Conservation (phyloP, 2,888 invertebrate genomes). For the Poecilobothrus nobilitatus region DNA sequence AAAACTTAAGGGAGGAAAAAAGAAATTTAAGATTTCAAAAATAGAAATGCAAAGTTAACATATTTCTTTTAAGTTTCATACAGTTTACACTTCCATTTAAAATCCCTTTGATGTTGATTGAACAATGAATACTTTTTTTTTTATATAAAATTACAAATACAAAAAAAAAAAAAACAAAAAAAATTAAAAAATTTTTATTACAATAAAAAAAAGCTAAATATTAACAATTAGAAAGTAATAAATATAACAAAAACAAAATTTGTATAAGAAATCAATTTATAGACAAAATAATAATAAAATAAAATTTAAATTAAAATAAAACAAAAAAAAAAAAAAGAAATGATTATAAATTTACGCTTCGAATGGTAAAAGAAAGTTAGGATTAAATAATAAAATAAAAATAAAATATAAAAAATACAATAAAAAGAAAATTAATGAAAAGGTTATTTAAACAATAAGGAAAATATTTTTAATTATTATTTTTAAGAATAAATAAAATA, state of each 20-base stretch:
- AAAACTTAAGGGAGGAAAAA: too few relatives aligned
- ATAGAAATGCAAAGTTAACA: too few relatives aligned
- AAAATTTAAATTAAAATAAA: not conserved
- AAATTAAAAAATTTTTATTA: not conserved
- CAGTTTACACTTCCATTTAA: too few relatives aligned
- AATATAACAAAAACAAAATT: not conserved
- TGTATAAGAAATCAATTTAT: constrained; percentile 3
- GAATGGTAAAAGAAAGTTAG: not conserved
- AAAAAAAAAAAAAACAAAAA: not conserved
- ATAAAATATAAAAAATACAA: not conserved
- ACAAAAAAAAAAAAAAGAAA: not conserved
- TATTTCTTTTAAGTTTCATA: too few relatives aligned
- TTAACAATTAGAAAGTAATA: not conserved
- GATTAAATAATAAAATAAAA: not conserved
- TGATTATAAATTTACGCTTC: constrained; percentile 6
- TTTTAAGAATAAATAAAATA: not conserved
- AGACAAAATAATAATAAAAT: not conserved
- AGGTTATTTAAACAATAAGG: constrained; percentile 1
- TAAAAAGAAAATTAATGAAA: not conserved
- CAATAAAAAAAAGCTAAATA: not conserved
- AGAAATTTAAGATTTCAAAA: too few relatives aligned
- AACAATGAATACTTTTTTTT: too few relatives aligned
- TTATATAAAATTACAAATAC: not conserved
- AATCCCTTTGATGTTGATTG: too few relatives aligned
- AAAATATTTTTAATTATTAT: not conserved